phyloP scores from a whole-genome alignment of 2,797 vertebrate genomes.

The Sebastiscus tertius region DNA sequence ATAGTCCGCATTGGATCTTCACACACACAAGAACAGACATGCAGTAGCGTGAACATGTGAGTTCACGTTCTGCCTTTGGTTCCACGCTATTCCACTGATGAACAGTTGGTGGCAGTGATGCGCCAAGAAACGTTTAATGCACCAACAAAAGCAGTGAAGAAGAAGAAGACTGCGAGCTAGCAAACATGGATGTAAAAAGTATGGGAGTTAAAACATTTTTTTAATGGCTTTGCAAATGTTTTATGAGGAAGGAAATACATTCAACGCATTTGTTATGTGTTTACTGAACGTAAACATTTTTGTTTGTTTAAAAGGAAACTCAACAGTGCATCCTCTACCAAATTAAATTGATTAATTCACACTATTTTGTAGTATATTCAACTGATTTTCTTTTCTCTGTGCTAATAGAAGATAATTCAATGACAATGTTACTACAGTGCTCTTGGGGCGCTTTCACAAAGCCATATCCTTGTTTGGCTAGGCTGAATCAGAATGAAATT shows the following conservation, averaged over 20 bases:
- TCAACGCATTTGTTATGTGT: background rate
- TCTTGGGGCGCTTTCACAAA: background rate
- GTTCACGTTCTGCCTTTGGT: background rate
- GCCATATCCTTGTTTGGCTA: no score
- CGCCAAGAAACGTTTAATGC: background rate
- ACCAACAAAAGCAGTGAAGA: background rate
- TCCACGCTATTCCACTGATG: background rate
- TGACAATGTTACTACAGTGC: background rate
- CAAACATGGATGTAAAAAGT: background rate
- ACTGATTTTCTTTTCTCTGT: background rate
- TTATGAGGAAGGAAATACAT: background rate
- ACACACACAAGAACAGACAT: background rate
- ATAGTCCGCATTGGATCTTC: background rate
- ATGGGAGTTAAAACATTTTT: background rate
- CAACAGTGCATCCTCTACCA: background rate
- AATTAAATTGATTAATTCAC: background rate
- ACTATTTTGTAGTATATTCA: background rate
- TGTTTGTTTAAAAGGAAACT: background rate
- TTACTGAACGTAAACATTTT: background rate
- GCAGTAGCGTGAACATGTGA: background rate
- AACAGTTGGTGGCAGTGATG: background rate
- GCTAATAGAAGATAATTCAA: background rate
- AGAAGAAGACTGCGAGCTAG: background rate
- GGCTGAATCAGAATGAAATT: no score
- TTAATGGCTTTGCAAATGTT: background rate